Conservation (phyloP, 2,888 invertebrate genomes). For the Mesoligia furuncula region DNA sequence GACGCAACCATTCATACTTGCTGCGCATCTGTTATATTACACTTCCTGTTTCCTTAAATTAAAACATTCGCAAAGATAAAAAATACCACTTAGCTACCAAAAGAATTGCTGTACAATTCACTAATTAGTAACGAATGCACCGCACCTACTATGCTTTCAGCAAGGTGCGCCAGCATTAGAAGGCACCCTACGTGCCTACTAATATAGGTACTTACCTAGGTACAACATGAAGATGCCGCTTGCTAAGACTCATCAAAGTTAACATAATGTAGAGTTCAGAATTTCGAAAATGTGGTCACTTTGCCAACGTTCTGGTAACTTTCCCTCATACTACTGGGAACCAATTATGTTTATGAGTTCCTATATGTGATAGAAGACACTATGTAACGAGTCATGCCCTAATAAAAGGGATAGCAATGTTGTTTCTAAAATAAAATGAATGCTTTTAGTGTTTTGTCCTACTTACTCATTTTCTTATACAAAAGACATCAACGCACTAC, state of each 20-base stretch:
- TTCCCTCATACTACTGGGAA: not conserved
- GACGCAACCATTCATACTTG: conserved; percentile 35
- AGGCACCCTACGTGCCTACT: not conserved
- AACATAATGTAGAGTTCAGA: not conserved
- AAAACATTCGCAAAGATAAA: conserved; percentile 7
- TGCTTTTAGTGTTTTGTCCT: not conserved
- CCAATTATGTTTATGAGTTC: not conserved
- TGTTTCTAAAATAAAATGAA: not conserved
- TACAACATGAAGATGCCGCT: not conserved
- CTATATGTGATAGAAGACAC: not conserved
- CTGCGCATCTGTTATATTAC: conserved; percentile 32
- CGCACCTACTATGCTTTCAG: not conserved
- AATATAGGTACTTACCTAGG: not conserved
- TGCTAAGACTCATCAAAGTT: not conserved
- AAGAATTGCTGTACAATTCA: not conserved
- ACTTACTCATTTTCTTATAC: conserved; percentile 23
- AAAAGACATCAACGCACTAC: conserved; percentile 70
- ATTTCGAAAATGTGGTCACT: not conserved
- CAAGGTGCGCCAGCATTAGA: not conserved
- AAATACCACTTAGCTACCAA: not conserved
- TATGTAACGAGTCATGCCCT: not conserved
- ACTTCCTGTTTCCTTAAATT: conserved; percentile 44
- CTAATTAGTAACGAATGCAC: not conserved
- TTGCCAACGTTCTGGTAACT: not conserved
- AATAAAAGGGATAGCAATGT: not conserved